phyloP scores from a whole-genome alignment of 2,797 vertebrate genomes.

The Molossus alvarezi region DNA sequence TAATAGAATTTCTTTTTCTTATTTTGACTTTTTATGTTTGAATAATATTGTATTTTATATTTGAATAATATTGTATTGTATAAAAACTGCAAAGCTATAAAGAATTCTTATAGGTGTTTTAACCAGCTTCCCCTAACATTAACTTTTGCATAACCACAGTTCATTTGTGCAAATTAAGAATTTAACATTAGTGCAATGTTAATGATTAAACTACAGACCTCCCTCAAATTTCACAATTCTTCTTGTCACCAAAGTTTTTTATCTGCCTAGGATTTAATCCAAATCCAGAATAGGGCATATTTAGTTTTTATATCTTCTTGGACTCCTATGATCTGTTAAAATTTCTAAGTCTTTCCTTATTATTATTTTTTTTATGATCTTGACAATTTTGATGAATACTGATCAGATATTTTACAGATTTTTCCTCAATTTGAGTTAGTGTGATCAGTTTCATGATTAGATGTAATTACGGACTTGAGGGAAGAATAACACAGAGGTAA shows the following conservation, averaged over 20 bases:
- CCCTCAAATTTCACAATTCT: not conserved
- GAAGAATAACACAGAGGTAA: not conserved
- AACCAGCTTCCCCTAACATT: not conserved
- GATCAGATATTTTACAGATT: not conserved
- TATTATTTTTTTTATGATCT: not conserved
- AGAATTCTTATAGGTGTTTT: not conserved
- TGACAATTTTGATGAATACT: not conserved
- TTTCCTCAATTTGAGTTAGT: not conserved
- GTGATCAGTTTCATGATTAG: not conserved
- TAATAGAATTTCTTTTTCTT: not conserved
- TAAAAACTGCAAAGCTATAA: not conserved
- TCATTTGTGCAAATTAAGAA: not conserved
- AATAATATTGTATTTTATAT: slow-evolving; percentile 11
- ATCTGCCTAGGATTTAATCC: not conserved
- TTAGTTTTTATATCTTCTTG: slow-evolving; percentile 11
- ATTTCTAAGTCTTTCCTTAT: not conserved
- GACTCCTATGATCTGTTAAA: not conserved
- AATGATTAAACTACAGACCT: not conserved
- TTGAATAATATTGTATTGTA: not conserved
- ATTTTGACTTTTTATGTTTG: not conserved
- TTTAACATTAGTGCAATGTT: not conserved
- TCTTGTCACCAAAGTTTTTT: not conserved
- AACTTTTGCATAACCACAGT: not conserved
- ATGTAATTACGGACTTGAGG: not conserved
- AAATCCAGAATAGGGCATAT: not conserved